A percentile compares a stretch with the other conserved stretches of the same genome.
Conservation (phyloP, 2,888 invertebrate species). For the Limnephilus rhombicus region DNA sequence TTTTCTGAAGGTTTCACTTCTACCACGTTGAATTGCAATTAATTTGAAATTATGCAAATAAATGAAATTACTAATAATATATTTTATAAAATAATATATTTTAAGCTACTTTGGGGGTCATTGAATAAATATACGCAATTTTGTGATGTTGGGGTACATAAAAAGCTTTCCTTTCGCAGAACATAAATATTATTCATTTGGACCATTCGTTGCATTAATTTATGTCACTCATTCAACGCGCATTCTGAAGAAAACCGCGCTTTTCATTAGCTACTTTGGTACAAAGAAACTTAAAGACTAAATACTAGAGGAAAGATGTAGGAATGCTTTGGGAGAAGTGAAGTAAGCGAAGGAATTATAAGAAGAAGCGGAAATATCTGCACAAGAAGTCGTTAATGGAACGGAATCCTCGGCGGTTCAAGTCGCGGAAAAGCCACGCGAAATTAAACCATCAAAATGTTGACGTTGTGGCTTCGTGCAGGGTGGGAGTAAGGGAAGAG, state of each 20-base stretch:
- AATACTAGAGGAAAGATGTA: not conserved
- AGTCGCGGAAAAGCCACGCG: conserved; percentile 59
- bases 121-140: not conserved
- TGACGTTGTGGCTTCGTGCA: conserved; percentile 38
- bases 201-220: not conserved
- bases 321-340: conserved; percentile 15
- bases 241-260: not conserved
- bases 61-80: too few relatives aligned
- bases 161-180: not conserved
- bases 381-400: conserved; percentile 59
- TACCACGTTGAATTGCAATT: too few relatives aligned
- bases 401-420: conserved; percentile 60
- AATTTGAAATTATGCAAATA: too few relatives aligned
- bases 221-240: conserved; percentile 13
- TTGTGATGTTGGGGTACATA: not conserved
- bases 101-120: not conserved
- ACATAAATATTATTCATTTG: not conserved
- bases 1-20: too few relatives aligned
- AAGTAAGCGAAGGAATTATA: conserved; percentile 14
- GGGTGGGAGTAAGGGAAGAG: not conserved
- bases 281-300: not conserved
- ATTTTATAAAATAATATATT: too few relatives aligned
- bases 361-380: conserved; percentile 50
- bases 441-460: conserved; percentile 65
- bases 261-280: conserved; percentile 5